These are phyloP conservation scores for Megaceryle maxima DNA, from an alignment of 2,113 vertebrate genomes.

Conservation along the genomic window DNA sequence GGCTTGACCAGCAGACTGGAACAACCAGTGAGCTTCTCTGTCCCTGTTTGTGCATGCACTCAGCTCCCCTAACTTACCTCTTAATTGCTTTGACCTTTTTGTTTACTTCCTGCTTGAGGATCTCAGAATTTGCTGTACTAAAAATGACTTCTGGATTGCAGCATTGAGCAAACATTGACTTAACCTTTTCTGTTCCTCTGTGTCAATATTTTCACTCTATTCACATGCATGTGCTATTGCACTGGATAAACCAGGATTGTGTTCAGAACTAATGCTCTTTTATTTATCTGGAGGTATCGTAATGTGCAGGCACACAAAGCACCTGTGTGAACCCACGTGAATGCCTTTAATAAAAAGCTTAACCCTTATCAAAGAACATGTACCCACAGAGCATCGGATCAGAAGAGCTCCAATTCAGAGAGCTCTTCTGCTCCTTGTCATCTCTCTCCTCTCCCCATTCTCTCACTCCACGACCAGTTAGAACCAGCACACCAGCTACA, in stretches of 20 bases:
- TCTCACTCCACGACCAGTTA: not conserved
- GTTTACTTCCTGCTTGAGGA: slow-evolving; percentile 50
- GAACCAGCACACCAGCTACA: not conserved
- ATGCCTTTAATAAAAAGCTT: slow-evolving; percentile 1
- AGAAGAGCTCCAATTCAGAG: not conserved
- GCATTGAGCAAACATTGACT: slow-evolving; percentile 70
- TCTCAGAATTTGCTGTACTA: slow-evolving; percentile 23
- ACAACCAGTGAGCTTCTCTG: not conserved
- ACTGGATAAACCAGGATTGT: not conserved
- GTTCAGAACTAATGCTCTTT: slow-evolving; percentile 9
- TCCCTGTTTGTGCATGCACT: not conserved
- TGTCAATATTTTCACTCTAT: slow-evolving; percentile 49
- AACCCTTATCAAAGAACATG: not conserved
- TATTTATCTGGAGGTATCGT: not conserved
- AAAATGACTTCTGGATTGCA: slow-evolving; percentile 29
- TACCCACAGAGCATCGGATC: fast-evolving
- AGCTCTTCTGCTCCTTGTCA: not conserved
- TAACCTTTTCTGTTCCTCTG: slow-evolving; percentile 65
- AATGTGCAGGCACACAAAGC: not conserved
- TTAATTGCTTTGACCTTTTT: slow-evolving; percentile 76
- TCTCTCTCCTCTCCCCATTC: not conserved
- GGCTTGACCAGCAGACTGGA: not conserved
- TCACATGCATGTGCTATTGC: slow-evolving; percentile 47
- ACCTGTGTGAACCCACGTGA: not conserved
- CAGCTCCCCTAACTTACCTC: slow-evolving; percentile 16